Evolutionary conservation across 2,888 invertebrate species (phyloP).

Genomic region (Empis livida): DNA sequence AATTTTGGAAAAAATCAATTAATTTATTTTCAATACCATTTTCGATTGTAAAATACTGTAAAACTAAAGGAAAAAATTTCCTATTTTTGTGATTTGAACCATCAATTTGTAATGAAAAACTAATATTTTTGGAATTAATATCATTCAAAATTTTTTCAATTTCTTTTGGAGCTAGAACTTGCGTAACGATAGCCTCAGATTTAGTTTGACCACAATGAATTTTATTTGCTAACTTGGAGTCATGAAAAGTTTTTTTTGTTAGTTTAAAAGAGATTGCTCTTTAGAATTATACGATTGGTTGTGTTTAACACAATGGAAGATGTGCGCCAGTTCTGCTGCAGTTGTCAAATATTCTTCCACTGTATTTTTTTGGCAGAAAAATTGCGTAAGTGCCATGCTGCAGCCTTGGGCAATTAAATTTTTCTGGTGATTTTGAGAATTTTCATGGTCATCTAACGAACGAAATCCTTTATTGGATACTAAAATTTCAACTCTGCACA

Average conservation of each 20-base stretch:
- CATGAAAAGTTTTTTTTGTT: conserved; percentile 2
- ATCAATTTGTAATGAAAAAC: neutral
- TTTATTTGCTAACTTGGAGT: conserved; percentile 1
- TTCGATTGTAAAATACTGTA: conserved; percentile 1
- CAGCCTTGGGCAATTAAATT: too few relatives aligned
- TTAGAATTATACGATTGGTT: conserved; percentile 2
- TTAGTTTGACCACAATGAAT: neutral
- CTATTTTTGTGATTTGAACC: conserved; percentile 1
- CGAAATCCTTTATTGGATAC: too few relatives aligned
- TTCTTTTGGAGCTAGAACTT: too few relatives aligned
- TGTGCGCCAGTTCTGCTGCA: neutral
- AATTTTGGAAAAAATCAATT: conserved; percentile 1
- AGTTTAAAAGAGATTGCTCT: conserved; percentile 2
- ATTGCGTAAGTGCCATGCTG: too few relatives aligned
- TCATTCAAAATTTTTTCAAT: too few relatives aligned
- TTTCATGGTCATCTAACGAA: too few relatives aligned
- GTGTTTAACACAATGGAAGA: conserved; percentile 3
- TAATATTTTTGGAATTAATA: too few relatives aligned
- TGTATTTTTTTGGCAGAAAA: too few relatives aligned
- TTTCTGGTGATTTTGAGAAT: too few relatives aligned
- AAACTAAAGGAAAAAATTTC: conserved; percentile 1
- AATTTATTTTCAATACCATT: conserved; percentile 2
- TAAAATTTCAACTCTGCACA: too few relatives aligned
- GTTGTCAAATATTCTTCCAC: too few relatives aligned
- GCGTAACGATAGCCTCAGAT: too few relatives aligned